A percentile compares a stretch with the other conserved stretches of the same genome.
phyloP scores from a whole-genome alignment of 2,888 invertebrate species.

The Mallateleia sp. region DNA sequence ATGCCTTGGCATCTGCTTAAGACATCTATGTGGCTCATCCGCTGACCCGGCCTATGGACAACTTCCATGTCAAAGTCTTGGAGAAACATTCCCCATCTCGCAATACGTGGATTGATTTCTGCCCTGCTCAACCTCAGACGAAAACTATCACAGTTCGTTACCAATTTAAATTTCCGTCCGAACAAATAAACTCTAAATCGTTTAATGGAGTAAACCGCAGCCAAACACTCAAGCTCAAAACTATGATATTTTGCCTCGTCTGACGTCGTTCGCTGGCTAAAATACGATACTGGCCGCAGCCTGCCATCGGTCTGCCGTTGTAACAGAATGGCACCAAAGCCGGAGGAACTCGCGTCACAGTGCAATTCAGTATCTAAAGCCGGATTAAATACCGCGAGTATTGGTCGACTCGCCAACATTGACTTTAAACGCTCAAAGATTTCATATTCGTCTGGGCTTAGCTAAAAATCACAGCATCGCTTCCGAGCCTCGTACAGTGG shows the following conservation, averaged over 20 bases:
- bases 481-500: conserved; percentile 1
- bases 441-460: conserved; percentile 73
- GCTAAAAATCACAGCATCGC: conserved; percentile 71
- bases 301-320: conserved; percentile 80
- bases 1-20: conserved; percentile 71
- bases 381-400: conserved; percentile 67
- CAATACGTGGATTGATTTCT: background rate
- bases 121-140: background rate
- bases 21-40: conserved; percentile 75
- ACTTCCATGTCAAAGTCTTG: conserved; percentile 71
- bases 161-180: conserved; percentile 81
- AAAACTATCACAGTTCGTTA: conserved; percentile 5
- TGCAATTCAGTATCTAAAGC: conserved; percentile 83
- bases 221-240: conserved; percentile 17
- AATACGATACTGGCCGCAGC: conserved; percentile 81
- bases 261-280: conserved; percentile 81
- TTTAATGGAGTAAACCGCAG: background rate
- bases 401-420: background rate
- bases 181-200: conserved; percentile 75
- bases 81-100: background rate
- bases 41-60: conserved; percentile 64
- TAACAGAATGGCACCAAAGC: conserved; percentile 83
- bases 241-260: conserved; percentile 80
- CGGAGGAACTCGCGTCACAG: conserved; percentile 72
- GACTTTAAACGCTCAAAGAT: conserved; percentile 8